phyloP scores from a whole-genome alignment of 2,113 vertebrate genomes.

The Castor canadensis region DNA sequence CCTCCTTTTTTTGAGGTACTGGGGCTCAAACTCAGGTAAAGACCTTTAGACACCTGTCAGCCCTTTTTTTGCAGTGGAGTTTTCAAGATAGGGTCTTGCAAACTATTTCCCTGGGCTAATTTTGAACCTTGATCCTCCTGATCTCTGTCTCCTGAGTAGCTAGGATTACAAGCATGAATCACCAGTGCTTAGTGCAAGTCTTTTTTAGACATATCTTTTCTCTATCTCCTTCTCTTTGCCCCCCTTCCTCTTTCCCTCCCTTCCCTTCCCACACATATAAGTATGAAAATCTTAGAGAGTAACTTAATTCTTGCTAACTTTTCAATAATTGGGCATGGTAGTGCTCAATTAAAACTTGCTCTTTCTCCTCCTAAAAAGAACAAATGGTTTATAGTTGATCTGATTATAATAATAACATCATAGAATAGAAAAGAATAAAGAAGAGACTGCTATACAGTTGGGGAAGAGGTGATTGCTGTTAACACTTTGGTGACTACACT shows the following conservation, averaged over 20 bases:
- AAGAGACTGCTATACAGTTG: neutral
- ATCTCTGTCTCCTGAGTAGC: too few relatives aligned
- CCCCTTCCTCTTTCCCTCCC: neutral
- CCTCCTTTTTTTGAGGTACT: too few relatives aligned
- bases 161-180: too few relatives aligned
- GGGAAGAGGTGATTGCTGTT: neutral
- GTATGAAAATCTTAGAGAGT: neutral
- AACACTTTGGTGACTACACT: neutral
- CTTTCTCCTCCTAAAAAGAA: neutral
- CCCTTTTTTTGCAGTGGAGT: too few relatives aligned
- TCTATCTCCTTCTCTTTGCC: neutral
- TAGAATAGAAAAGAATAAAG: neutral
- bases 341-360: neutral
- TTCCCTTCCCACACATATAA: neutral
- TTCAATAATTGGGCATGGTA: neutral
- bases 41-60: too few relatives aligned
- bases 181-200: too few relatives aligned
- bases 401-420: neutral
- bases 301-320: neutral
- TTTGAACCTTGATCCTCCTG: too few relatives aligned
- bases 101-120: too few relatives aligned
- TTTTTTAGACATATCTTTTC: too few relatives aligned
- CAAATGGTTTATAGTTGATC: neutral
- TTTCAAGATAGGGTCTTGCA: too few relatives aligned
- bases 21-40: too few relatives aligned